These are phyloP conservation scores for Odontocerum albicorne DNA, from an alignment of 2,888 invertebrate genomes.

Conservation along the genomic window DNA sequence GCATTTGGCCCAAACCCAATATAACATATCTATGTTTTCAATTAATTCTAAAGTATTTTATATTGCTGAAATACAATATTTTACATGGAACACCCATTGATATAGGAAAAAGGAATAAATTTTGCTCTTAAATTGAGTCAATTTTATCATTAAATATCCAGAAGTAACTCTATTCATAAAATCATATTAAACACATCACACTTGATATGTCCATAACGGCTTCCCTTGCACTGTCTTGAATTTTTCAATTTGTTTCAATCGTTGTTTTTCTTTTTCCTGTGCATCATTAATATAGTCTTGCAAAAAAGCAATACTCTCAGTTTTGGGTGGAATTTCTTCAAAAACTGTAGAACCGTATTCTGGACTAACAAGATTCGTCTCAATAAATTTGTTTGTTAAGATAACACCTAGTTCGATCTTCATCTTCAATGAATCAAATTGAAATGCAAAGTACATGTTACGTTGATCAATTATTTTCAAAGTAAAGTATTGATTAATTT, in stretches of 20 bases:
- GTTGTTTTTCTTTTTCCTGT: background rate
- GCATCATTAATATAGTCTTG: background rate
- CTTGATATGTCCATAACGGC: background rate
- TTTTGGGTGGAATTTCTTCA: constrained; percentile 1
- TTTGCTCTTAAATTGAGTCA: too few species aligned
- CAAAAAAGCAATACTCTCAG: constrained; percentile 8
- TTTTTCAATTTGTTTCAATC: background rate
- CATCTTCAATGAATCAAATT: constrained; percentile 10
- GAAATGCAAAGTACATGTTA: constrained; percentile 17
- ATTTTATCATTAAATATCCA: too few species aligned
- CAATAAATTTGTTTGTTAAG: constrained; percentile 9
- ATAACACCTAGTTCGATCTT: constrained; percentile 20
- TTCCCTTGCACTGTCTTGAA: constrained; percentile 1
- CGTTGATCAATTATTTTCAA: constrained; percentile 9
- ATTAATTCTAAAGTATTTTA: too few species aligned
- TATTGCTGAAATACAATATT: too few species aligned
- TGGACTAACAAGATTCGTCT: constrained; percentile 9
- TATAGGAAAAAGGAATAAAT: too few species aligned
- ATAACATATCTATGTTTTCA: too few species aligned
- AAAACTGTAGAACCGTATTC: constrained; percentile 5
- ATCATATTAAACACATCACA: too few species aligned
- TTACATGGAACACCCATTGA: too few species aligned
- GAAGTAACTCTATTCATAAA: too few species aligned
- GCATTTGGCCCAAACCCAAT: too few species aligned
- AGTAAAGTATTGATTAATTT: constrained; percentile 19